Evolutionary conservation across 2,888 invertebrate genomes (phyloP), one percentile per base, ranked within the genome.

Genomic region (Andrena marginata): DNA sequence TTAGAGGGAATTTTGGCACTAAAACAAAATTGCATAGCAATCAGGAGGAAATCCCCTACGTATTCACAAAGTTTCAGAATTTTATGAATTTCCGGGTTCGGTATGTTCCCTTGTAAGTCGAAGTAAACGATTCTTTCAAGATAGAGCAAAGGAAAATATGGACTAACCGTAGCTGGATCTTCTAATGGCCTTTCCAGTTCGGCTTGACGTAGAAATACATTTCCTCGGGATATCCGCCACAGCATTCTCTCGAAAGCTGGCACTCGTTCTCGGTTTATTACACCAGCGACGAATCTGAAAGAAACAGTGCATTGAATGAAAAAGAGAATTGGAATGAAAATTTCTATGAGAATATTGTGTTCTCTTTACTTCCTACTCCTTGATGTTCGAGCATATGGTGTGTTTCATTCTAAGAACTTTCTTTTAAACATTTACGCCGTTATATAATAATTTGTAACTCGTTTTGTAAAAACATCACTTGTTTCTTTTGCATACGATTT

Each of bases 141-240:
- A 48, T 29, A 16, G 16, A 67, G 51, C 64, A 31, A 68, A 54
- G 29, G 33, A 42, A 33, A 23, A 33, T 42, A 23, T 51, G 29
- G 31, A 82, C 96, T 95, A 93, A 98, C 98, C 82, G 98, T 97
- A 70, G 96, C 95, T 68, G 97, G 98, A 95, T 97, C 99, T 94
- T 97, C 98, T 86, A 97, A 95, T 0, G 97, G 96, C 84, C 97
- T 96, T 65, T 97, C 97, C 60, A 99, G 97, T 92, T 98, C 98
- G 0, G 97, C 97, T 90, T 97, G 97, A 16, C 98, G 95, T 83
- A 99, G 94, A 94, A 98, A 99, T 13, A 98, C 98, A 93, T 98
- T 98, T 42, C 98, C 98, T 77, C 98, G 96, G 26, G 98, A 98
- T 85, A 98, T 98, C 87, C 98, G 96, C 98, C 98, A 99, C 90